These are phyloP conservation scores for Rhorus exstirpatorius DNA, from an alignment of 2,888 invertebrate genomes.

Conservation along the genomic window DNA sequence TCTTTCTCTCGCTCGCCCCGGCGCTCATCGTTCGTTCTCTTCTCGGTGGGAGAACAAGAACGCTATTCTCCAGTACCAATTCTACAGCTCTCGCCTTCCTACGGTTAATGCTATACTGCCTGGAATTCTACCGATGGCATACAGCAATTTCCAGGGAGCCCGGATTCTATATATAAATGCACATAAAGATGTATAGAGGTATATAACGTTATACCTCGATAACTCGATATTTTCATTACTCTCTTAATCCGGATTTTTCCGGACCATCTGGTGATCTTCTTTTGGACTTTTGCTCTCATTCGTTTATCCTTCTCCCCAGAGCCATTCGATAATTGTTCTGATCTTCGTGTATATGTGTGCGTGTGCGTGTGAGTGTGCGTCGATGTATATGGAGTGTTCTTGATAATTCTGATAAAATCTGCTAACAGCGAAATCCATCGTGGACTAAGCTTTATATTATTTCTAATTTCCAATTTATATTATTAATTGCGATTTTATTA, in stretches of 20 bases:
- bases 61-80: slow-evolving; percentile 63
- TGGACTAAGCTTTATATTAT: too few species aligned
- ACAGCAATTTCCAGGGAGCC: slow-evolving; percentile 48
- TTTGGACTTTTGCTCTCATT: slow-evolving; percentile 57
- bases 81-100: slow-evolving; percentile 37
- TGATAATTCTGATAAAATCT: background rate
- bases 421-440: background rate
- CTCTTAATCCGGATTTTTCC: slow-evolving; percentile 82
- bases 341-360: too few species aligned
- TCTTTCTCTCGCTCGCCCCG: slow-evolving; percentile 51
- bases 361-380: background rate
- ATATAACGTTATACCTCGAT: slow-evolving; percentile 57
- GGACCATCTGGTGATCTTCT: slow-evolving; percentile 79
- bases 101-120: slow-evolving; percentile 45
- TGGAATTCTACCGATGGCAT: slow-evolving; percentile 43
- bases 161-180: background rate
- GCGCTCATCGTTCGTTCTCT: background rate
- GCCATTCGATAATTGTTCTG: slow-evolving; percentile 58
- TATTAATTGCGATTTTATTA: too few species aligned
- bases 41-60: slow-evolving; percentile 45
- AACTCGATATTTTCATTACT: slow-evolving; percentile 82
- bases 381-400: slow-evolving; percentile 5
- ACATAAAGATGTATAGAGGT: background rate
- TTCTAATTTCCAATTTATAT: background rate
- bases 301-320: slow-evolving; percentile 28